Evolutionary conservation across 2,113 vertebrate genomes (phyloP).

Genomic region (Chlorocebus sabaeus): DNA sequence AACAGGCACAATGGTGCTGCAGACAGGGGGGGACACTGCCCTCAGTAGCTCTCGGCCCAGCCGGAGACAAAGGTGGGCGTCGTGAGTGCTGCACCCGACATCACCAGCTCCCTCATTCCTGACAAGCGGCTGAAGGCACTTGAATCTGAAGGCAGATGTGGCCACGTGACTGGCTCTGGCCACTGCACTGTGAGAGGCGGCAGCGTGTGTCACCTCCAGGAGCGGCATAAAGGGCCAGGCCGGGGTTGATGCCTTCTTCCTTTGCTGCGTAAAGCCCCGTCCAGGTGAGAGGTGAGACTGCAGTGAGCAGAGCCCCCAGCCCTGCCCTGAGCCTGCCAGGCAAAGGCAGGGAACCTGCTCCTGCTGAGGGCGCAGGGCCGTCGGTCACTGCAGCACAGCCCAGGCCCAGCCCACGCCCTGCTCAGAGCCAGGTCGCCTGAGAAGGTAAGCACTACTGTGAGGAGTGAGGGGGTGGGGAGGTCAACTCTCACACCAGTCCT

Average conservation of each 20-base stretch:
- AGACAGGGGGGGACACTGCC: neutral
- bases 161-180: neutral
- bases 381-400: fast-evolving
- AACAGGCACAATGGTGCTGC: fast-evolving
- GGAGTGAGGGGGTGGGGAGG: neutral
- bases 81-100: neutral
- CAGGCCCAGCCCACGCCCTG: fast-evolving
- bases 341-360: too few relatives aligned
- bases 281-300: neutral
- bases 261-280: fast-evolving
- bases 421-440: neutral
- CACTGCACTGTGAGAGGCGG: fast-evolving
- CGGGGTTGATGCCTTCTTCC: neutral
- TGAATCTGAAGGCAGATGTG: neutral
- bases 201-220: fast-evolving
- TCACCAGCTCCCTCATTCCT: neutral
- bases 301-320: too few relatives aligned
- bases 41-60: neutral
- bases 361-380: fast-evolving
- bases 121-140: too few relatives aligned
- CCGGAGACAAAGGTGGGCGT: too few relatives aligned
- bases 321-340: too few relatives aligned
- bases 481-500: neutral
- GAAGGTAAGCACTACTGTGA: fast-evolving
- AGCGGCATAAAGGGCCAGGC: neutral